A percentile compares a stretch with the other conserved stretches of the same genome.
phyloP scores from a whole-genome alignment of 2,888 invertebrate genomes.

The Tetrapedia diversipes region DNA sequence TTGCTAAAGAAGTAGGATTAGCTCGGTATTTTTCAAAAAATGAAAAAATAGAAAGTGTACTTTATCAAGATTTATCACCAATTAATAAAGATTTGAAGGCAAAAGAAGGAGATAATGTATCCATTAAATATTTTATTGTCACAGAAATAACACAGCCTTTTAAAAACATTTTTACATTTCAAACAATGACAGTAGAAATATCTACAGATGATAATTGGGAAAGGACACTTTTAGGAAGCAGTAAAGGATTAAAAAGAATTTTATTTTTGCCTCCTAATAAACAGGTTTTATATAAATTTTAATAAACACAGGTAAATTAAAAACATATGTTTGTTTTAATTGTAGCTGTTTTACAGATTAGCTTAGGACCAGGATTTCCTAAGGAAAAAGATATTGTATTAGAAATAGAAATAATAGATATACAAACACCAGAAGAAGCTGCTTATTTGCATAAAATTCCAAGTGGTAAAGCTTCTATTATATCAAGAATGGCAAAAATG shows the following conservation, averaged over 20 bases:
- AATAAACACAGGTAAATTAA: not conserved
- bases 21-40: slow-evolving; percentile 71
- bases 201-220: slow-evolving; percentile 78
- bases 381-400: slow-evolving; percentile 75
- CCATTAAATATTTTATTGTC: slow-evolving; percentile 70
- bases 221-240: slow-evolving; percentile 69
- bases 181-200: slow-evolving; percentile 72
- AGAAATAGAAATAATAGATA: slow-evolving; percentile 75
- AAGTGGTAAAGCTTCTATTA: slow-evolving; percentile 82
- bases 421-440: slow-evolving; percentile 54
- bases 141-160: slow-evolving; percentile 73
- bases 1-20: slow-evolving; percentile 77
- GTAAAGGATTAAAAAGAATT: slow-evolving; percentile 70
- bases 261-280: slow-evolving; percentile 76
- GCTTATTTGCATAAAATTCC: slow-evolving; percentile 45
- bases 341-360: slow-evolving; percentile 66
- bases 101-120: slow-evolving; percentile 72
- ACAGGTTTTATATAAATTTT: slow-evolving; percentile 67
- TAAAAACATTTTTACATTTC: slow-evolving; percentile 65
- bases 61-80: slow-evolving; percentile 74
- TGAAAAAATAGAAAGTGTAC: slow-evolving; percentile 67
- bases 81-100: slow-evolving; percentile 60
- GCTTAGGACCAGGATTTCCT: slow-evolving; percentile 79
- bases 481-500: slow-evolving; percentile 86
- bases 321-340: not conserved